Evolutionary conservation across 2,797 vertebrate genomes (phyloP).

Genomic region (Tapera naevia): DNA sequence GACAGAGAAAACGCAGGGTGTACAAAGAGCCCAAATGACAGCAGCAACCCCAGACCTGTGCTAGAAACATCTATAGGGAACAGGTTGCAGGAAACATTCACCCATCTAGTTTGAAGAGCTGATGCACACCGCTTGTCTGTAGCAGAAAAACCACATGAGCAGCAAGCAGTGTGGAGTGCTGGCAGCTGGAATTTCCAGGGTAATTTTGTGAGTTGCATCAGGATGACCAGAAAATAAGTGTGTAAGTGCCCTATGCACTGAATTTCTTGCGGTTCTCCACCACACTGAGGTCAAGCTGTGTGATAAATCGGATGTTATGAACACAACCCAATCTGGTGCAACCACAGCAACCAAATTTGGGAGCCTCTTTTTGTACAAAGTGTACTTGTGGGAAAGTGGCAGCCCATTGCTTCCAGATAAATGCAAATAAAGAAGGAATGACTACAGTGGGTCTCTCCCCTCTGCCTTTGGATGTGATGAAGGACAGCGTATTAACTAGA

Average conservation of each 20-base stretch:
- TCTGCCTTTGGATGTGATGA: conserved; percentile 27
- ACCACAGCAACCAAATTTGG: not conserved
- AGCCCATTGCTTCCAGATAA: not conserved
- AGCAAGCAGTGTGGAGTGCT: not conserved
- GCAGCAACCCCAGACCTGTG: not conserved
- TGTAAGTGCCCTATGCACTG: not conserved
- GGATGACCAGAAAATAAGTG: not conserved
- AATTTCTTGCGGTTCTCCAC: not conserved
- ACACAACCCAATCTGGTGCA: not conserved
- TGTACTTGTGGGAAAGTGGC: not conserved
- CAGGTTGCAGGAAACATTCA: not conserved
- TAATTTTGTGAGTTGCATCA: not conserved
- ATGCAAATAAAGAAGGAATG: conserved; percentile 28
- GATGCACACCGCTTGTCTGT: not conserved
- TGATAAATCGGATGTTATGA: not conserved
- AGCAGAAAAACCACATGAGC: not conserved
- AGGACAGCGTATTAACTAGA: conserved; percentile 24
- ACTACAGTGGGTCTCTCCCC: conserved; percentile 3
- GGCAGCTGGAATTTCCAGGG: not conserved
- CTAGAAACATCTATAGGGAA: not conserved
- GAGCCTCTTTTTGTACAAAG: not conserved
- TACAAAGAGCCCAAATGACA: not conserved
- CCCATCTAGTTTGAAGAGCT: accelerated
- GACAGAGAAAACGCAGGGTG: accelerated
- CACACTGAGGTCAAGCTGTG: not conserved